Evolutionary conservation across 2,113 vertebrate species (phyloP).

Genomic region (Sisor rabdophorus): DNA sequence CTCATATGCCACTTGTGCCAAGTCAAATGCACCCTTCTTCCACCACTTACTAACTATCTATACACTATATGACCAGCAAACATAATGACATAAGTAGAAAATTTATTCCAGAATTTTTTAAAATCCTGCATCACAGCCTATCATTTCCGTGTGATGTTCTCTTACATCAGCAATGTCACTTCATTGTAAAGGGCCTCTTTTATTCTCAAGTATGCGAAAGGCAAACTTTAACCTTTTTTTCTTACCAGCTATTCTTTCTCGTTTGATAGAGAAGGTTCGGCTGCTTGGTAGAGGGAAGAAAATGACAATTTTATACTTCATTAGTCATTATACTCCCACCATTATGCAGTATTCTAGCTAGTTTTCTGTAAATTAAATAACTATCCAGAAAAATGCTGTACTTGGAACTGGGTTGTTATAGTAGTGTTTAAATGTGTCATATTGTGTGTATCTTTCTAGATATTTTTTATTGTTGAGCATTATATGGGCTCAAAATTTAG

Average conservation of each 20-base stretch:
- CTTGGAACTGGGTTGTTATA: background rate
- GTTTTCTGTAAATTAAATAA: background rate
- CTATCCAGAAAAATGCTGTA: no score
- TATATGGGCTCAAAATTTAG: background rate
- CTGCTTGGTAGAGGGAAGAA: background rate
- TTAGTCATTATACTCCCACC: background rate
- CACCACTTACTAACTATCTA: no score
- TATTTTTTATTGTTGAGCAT: background rate
- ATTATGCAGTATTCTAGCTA: background rate
- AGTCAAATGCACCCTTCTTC: no score
- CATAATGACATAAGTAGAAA: no score
- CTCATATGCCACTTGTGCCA: no score
- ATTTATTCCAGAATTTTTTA: no score
- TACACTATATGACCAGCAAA: no score
- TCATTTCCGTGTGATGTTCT: background rate
- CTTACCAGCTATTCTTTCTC: background rate
- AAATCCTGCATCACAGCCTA: no score
- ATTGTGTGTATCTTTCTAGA: background rate
- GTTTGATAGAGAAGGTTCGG: background rate
- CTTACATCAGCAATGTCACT: no score
- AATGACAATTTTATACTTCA: background rate
- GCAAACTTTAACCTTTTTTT: background rate
- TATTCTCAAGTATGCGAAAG: background rate
- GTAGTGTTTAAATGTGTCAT: background rate
- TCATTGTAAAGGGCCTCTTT: background rate